Base-by-base conservation (phyloP, 2,888 invertebrate species). In the Psylliodes chrysocephalus region DNA sequence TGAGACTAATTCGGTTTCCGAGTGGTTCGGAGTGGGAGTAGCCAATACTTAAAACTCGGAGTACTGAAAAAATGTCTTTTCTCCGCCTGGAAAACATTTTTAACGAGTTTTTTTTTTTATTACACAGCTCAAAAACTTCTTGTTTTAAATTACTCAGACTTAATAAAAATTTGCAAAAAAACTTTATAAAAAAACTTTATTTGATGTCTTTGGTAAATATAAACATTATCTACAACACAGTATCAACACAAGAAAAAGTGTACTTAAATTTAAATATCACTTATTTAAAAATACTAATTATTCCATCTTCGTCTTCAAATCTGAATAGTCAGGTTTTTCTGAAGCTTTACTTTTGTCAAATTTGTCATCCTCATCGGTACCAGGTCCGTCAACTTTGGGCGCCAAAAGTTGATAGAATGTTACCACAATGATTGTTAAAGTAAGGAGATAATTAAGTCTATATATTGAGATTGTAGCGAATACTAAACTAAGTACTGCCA, bases 391-490 rank as follows among this genome's bases (percentile, higher is more conserved):
- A 77, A 12, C 84, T 90, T 91, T 83, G 78, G 75, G 79, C 12
- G 82, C 78, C 47, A 83, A 81, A 10, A 87, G 52, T 73, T 90
- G 90, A 74, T 90, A 89, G 5, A 86, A 17, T 2, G 86, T 85
- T 19, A 90, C 84, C 2, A 87, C 65, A 2, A 82, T 77, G 72
- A 89, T 86, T 68, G 86, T 84, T 4, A 83, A 78, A 12, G 87
- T 82, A 42, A 90, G 82, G 22, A 88, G 82, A 73, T 86, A 87
- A 74, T 87, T 88, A 5, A 91, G 82, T 12, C 88, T 82, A 70
- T 86, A 86, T 4, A 90, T 75, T 0, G 88, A 86, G 49, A 88
- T 83, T 15, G 89, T 88, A 1, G 88, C 87, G 67, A 88, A 85
- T 4, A 87, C 82, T 64, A 91, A 77, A 51, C 86, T 83, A 18